phyloP scores from a whole-genome alignment of 1,140 invertebrate species.

The Hypothenemus hampei region DNA sequence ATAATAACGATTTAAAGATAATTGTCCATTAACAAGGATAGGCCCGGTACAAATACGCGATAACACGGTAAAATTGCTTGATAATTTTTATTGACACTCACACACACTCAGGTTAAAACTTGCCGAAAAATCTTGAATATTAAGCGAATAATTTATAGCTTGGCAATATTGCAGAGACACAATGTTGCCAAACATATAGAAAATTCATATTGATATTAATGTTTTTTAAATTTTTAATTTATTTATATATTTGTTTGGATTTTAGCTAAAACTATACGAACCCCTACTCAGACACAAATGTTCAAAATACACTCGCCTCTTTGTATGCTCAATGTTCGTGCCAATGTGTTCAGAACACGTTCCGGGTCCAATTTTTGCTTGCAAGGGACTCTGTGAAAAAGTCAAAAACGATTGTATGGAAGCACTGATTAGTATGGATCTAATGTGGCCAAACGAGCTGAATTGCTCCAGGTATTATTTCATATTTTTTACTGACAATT shows the following conservation, averaged over 20 bases:
- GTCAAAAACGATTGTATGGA: constrained; percentile 74
- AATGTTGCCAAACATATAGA: no score
- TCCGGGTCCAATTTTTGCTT: constrained; percentile 77
- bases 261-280: constrained; percentile 69
- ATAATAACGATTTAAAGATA: constrained; percentile 13
- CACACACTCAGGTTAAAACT: no score
- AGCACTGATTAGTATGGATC: constrained; percentile 63
- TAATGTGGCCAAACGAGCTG: constrained; percentile 69
- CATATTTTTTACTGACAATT: background rate
- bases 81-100: no score
- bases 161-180: no score
- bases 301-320: constrained; percentile 77
- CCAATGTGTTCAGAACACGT: constrained; percentile 90
- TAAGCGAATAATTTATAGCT: no score
- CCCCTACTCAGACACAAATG: constrained; percentile 81
- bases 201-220: no score
- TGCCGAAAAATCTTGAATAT: no score
- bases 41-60: no score
- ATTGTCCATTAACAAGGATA: constrained; percentile 16
- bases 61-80: no score
- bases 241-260: no score
- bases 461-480: constrained; percentile 65
- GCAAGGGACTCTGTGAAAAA: constrained; percentile 77
- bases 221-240: no score
- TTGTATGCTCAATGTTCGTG: constrained; percentile 87